Evolutionary conservation across 2,797 vertebrate species (phyloP).

Genomic region (Oceanodroma leucorhoa): DNA sequence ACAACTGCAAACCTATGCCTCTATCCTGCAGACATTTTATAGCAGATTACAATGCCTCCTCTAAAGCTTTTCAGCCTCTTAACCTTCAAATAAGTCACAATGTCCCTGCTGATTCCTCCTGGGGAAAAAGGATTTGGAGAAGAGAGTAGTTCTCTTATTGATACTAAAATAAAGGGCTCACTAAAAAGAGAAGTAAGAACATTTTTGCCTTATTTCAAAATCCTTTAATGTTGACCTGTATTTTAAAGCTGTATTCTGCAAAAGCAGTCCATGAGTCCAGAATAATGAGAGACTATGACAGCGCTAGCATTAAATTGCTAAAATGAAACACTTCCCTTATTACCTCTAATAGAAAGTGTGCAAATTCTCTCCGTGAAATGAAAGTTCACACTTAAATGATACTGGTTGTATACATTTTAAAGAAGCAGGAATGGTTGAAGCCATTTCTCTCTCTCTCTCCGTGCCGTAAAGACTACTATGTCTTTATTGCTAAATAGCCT

Average conservation of each 20-base stretch:
- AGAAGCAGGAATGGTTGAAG: neutral
- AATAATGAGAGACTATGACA: neutral
- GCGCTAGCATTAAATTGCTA: neutral
- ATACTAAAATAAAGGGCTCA: constrained; percentile 5
- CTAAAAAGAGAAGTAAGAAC: constrained; percentile 9
- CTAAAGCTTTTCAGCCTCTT: constrained; percentile 36
- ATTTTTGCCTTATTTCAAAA: neutral
- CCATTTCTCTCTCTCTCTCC: neutral
- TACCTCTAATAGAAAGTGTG: neutral
- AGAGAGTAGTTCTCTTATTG: neutral
- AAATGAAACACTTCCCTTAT: neutral
- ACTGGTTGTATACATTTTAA: neutral
- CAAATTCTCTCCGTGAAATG: neutral
- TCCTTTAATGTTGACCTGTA: constrained; percentile 29
- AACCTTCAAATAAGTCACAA: constrained; percentile 11
- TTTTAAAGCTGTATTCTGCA: constrained; percentile 24
- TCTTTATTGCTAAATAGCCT: neutral
- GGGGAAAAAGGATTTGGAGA: constrained; percentile 20
- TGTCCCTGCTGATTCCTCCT: constrained; percentile 16
- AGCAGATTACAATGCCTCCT: constrained; percentile 24
- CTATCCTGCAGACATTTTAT: neutral
- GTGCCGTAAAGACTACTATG: neutral
- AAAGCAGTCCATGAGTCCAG: neutral
- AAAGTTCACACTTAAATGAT: neutral
- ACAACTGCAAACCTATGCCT: neutral